A percentile compares a stretch with the other conserved stretches of the same genome.
phyloP scores from a whole-genome alignment of 2,888 invertebrate genomes.

The Drosophila parthenogenetica region DNA sequence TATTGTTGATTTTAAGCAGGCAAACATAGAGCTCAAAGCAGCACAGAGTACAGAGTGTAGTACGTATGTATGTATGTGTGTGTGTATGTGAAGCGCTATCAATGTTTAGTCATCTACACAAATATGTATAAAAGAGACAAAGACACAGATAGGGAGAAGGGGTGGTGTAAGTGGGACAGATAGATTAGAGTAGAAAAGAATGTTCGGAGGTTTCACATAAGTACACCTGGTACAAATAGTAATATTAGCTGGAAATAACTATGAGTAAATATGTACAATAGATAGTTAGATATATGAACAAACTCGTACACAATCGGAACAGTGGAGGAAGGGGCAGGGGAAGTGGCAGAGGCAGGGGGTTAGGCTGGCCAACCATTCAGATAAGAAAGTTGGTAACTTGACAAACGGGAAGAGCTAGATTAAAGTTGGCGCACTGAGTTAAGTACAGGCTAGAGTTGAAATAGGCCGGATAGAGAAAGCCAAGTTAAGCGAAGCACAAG shows the following conservation, averaged over 20 bases:
- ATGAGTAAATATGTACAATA: slow-evolving; percentile 52
- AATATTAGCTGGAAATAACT: slow-evolving; percentile 55
- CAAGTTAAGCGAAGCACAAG: slow-evolving; percentile 9
- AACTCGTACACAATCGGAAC: slow-evolving; percentile 12
- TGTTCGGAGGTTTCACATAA: slow-evolving; percentile 39
- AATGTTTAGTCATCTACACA: slow-evolving; percentile 72
- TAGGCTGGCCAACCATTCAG: slow-evolving; percentile 27
- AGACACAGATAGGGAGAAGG: neutral
- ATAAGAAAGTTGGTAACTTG: slow-evolving; percentile 52
- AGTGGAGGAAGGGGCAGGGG: neutral
- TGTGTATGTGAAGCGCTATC: slow-evolving; percentile 48
- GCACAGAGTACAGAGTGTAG: slow-evolving; percentile 32
- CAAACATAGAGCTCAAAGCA: slow-evolving; percentile 43
- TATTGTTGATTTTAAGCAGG: slow-evolving; percentile 41
- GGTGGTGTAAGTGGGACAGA: slow-evolving; percentile 6
- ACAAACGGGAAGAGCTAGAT: slow-evolving; percentile 31
- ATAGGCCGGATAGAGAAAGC: slow-evolving; percentile 19
- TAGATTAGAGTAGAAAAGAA: slow-evolving; percentile 56
- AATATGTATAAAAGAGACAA: slow-evolving; percentile 51
- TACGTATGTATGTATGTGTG: slow-evolving; percentile 10
- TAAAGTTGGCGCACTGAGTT: slow-evolving; percentile 15
- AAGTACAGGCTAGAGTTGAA: slow-evolving; percentile 10
- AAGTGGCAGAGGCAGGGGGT: neutral
- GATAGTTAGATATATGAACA: slow-evolving; percentile 34
- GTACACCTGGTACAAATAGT: slow-evolving; percentile 52